A percentile compares a stretch with the other conserved stretches of the same genome.
These are phyloP conservation scores for Xenentodon cancila DNA, from an alignment of 2,797 vertebrate species.

Conservation along the genomic window DNA sequence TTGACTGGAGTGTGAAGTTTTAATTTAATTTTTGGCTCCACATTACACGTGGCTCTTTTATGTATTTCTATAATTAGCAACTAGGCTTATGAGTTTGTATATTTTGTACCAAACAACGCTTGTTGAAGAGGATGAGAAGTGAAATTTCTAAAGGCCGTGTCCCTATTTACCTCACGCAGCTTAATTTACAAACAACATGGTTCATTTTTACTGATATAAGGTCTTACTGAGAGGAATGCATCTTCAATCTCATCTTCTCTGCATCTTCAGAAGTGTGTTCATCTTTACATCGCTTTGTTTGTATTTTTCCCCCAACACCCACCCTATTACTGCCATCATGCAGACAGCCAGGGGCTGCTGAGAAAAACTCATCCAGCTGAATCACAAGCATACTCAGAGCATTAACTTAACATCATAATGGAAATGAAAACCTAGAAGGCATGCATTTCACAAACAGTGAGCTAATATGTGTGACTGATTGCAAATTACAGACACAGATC, in stretches of 20 bases:
- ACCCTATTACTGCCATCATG: no score
- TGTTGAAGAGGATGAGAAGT: background rate
- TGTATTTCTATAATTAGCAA: background rate
- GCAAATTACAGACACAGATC: conserved; percentile 9
- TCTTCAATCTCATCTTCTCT: background rate
- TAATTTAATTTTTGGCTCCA: no score
- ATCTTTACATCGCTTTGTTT: no score
- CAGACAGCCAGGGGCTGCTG: no score
- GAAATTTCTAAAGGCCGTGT: no score
- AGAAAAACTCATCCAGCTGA: no score
- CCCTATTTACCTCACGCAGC: no score
- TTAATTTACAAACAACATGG: background rate
- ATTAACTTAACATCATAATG: conserved; percentile 4
- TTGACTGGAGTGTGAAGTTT: no score
- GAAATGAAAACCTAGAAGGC: conserved; percentile 2
- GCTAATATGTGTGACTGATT: background rate
- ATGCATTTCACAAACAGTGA: conserved; percentile 1
- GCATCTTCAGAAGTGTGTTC: no score
- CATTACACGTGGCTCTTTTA: background rate
- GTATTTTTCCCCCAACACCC: no score
- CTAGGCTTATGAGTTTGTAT: background rate
- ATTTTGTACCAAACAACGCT: background rate
- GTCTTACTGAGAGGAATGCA: background rate
- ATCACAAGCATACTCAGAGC: background rate
- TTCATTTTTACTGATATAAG: background rate